Evolutionary conservation across 30 jellyfish, hydroid and myxozoan genomes (phyloP).

Genomic region (Turritopsis rubra): DNA sequence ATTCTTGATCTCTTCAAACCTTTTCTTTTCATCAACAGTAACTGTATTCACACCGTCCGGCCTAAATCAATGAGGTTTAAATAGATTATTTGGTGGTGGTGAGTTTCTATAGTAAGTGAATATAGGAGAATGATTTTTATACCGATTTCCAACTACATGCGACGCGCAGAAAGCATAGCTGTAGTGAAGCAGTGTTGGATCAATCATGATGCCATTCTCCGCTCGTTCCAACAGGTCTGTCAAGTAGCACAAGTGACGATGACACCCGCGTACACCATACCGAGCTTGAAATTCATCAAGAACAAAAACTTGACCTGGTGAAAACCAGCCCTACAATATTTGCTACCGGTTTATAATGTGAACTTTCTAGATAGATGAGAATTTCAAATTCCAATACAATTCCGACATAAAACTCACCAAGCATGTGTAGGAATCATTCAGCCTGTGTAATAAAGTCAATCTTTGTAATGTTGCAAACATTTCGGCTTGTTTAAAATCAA

Average conservation of each 20-base stretch:
- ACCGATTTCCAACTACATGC: slow-evolving; percentile 96
- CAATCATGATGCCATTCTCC: slow-evolving; percentile 89
- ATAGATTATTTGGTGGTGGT: too few relatives aligned
- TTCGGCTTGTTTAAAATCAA: slow-evolving; percentile 44
- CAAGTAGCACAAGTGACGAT: slow-evolving; percentile 85
- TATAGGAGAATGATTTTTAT: slow-evolving; percentile 8
- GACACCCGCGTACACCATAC: slow-evolving; percentile 95
- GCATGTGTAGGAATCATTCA: slow-evolving; percentile 88
- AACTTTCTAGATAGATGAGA: not conserved
- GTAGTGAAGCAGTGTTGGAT: slow-evolving; percentile 86
- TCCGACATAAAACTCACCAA: slow-evolving; percentile 39
- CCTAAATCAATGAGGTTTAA: slow-evolving; percentile 29
- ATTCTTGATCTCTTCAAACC: slow-evolving; percentile 82
- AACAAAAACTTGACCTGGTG: slow-evolving; percentile 93
- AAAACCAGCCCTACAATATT: slow-evolving; percentile 81
- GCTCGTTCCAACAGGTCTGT: slow-evolving; percentile 85
- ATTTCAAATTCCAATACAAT: too few relatives aligned
- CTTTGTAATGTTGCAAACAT: slow-evolving; percentile 65
- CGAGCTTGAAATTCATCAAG: slow-evolving; percentile 88
- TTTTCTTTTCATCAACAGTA: slow-evolving; percentile 79
- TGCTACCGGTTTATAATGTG: not conserved
- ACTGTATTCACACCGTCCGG: slow-evolving; percentile 97
- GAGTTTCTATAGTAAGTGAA: too few relatives aligned
- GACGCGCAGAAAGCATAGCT: slow-evolving; percentile 94
- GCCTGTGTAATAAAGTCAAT: slow-evolving; percentile 76